These are phyloP conservation scores for Halocynthia roretzi DNA, from an alignment of 23 tunicate genomes.

Conservation along the genomic window DNA sequence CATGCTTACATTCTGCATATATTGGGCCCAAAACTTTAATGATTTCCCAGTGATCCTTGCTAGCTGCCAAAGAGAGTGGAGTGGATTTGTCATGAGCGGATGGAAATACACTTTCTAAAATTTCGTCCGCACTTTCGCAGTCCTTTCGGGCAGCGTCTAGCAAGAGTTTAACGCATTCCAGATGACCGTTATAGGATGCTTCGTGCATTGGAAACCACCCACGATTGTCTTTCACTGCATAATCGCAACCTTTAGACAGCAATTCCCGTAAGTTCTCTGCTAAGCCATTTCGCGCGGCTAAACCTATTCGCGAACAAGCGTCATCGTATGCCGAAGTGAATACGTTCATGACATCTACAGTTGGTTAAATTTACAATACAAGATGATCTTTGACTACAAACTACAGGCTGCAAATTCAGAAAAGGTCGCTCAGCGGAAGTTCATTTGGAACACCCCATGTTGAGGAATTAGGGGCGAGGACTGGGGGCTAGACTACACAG, in stretches of 20 bases:
- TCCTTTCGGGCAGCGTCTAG: constrained; percentile 29
- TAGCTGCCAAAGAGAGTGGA: constrained; percentile 39
- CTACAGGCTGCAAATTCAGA: too few species aligned
- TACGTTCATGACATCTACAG: background rate
- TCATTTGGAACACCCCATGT: too few species aligned
- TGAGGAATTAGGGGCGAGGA: too few species aligned
- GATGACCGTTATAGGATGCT: constrained; percentile 50
- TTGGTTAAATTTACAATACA: too few species aligned
- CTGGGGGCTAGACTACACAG: too few species aligned
- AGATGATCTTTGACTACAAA: too few species aligned
- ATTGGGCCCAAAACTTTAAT: constrained; percentile 19
- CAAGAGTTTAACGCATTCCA: constrained; percentile 36
- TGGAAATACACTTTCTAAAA: constrained; percentile 29
- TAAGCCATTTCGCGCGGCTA: constrained; percentile 37
- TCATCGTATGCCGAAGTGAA: constrained; percentile 27
- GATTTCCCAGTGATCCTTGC: constrained; percentile 27
- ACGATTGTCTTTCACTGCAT: constrained; percentile 43
- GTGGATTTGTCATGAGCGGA: constrained; percentile 22
- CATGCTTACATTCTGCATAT: background rate
- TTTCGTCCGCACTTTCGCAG: constrained; percentile 36
- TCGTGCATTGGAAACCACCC: constrained; percentile 89
- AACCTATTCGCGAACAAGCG: constrained; percentile 47
- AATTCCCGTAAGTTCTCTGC: constrained; percentile 3
- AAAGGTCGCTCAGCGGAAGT: too few species aligned
- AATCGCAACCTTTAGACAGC: constrained; percentile 23